A percentile compares a stretch with the other conserved stretches of the same genome.
These are phyloP conservation scores for Gnatocerus cornutus DNA, from an alignment of 2,888 invertebrate genomes.

Conservation along the genomic window DNA sequence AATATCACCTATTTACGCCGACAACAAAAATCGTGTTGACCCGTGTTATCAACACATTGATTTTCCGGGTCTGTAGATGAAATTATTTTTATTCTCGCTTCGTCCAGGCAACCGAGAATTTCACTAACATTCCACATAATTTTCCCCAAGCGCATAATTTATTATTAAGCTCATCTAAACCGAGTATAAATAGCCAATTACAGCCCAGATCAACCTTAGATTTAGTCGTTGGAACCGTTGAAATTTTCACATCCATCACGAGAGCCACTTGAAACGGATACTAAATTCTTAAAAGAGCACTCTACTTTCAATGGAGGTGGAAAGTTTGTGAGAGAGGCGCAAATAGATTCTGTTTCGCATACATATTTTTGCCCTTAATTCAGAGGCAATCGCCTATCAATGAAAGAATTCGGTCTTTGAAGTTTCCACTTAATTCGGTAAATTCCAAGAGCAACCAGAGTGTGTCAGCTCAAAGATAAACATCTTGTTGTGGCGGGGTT, in stretches of 20 bases:
- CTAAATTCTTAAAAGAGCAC: conserved; percentile 15
- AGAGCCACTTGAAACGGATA: conserved; percentile 12
- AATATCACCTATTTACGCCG: too few species aligned
- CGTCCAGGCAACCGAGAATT: too few species aligned
- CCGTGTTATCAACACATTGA: too few species aligned
- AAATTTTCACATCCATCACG: conserved; percentile 6
- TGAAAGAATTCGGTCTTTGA: not conserved
- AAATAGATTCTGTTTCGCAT: not conserved
- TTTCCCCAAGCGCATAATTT: too few species aligned
- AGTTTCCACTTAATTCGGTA: conserved; percentile 10
- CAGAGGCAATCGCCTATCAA: not conserved
- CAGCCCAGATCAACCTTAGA: not conserved
- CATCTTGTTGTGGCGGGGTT: not conserved
- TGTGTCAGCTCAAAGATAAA: conserved; percentile 1
- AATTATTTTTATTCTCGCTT: too few species aligned
- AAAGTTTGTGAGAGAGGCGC: not conserved
- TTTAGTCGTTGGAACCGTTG: not conserved
- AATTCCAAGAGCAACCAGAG: conserved; percentile 8
- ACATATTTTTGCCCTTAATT: not conserved
- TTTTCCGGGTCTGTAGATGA: too few species aligned
- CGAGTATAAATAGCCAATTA: too few species aligned
- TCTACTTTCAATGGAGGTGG: not conserved
- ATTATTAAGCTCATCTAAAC: too few species aligned
- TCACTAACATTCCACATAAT: too few species aligned
- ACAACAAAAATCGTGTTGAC: too few species aligned